A percentile compares a stretch with the other conserved stretches of the same genome.
Evolutionary conservation across 2,888 invertebrate species (phyloP).

Genomic region (Philereme vetulata): DNA sequence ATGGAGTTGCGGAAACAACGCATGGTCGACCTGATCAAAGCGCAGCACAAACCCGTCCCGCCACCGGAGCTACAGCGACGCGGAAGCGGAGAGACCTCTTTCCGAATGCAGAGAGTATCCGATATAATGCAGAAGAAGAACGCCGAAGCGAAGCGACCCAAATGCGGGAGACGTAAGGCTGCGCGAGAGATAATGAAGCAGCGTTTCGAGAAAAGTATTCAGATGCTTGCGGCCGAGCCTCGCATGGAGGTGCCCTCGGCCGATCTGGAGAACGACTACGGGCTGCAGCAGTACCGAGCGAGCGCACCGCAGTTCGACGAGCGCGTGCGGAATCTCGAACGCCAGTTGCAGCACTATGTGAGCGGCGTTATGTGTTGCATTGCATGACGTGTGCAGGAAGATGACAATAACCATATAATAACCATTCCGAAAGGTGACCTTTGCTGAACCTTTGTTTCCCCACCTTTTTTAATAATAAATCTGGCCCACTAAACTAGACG

Average conservation of each 20-base stretch:
- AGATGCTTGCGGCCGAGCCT: conserved; percentile 92
- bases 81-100: conserved; percentile 70
- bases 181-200: conserved; percentile 88
- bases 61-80: conserved; percentile 47
- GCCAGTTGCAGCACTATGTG: conserved; percentile 76
- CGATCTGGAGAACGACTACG: conserved; percentile 91
- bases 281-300: conserved; percentile 93
- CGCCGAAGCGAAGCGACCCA: conserved; percentile 71
- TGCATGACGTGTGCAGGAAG: conserved; percentile 55
- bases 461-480: too few relatives aligned
- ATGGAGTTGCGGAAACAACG: conserved; percentile 65
- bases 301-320: conserved; percentile 93
- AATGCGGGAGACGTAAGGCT: conserved; percentile 60
- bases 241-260: conserved; percentile 84
- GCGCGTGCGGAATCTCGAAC: conserved; percentile 90
- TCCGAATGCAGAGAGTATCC: conserved; percentile 89
- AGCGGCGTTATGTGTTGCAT: conserved; percentile 61
- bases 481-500: too few relatives aligned
- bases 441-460: too few relatives aligned
- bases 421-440: too few relatives aligned
- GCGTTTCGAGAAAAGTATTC: conserved; percentile 93
- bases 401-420: background rate
- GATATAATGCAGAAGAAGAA: conserved; percentile 89
- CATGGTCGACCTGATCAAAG: conserved; percentile 64
- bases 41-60: conserved; percentile 47